A percentile compares a stretch with the other conserved stretches of the same genome.
phyloP scores from a whole-genome alignment of 2,113 vertebrate species.

The Rhineura floridana region DNA sequence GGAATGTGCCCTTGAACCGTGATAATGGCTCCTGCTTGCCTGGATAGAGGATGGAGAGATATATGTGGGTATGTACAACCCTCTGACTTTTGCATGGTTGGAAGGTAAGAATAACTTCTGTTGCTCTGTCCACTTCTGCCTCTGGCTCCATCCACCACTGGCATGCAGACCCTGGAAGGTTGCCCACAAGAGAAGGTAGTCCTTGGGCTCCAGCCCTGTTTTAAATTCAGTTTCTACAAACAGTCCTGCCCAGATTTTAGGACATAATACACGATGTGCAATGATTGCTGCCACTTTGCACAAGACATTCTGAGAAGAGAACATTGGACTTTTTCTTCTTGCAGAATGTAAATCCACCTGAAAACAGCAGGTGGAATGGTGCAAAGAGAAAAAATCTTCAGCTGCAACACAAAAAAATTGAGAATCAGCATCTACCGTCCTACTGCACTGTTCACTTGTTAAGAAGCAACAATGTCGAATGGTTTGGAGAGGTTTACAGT shows the following conservation, averaged over 20 bases:
- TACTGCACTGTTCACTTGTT: not conserved
- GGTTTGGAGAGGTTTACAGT: not conserved
- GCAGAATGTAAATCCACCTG: not conserved
- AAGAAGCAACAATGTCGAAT: not conserved
- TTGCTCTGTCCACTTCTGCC: too few relatives aligned
- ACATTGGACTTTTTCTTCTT: not conserved
- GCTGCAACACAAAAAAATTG: not conserved
- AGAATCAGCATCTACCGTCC: not conserved
- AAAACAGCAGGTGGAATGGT: not conserved
- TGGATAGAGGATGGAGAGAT: too few relatives aligned
- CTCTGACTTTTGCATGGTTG: too few relatives aligned
- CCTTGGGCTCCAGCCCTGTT: too few relatives aligned
- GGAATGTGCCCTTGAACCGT: too few relatives aligned
- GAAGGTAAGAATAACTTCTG: too few relatives aligned
- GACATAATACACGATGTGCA: not conserved
- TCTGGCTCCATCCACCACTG: too few relatives aligned
- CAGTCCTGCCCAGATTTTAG: not conserved
- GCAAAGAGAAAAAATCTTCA: not conserved
- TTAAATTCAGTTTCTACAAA: too few relatives aligned
- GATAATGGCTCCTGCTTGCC: too few relatives aligned
- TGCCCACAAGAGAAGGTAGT: too few relatives aligned
- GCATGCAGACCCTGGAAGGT: too few relatives aligned
- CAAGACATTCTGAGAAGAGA: not conserved
- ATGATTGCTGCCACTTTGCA: not conserved
- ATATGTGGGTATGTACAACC: too few relatives aligned